phyloP scores from a whole-genome alignment of 2,888 invertebrate species.

The Melolontha melolontha region DNA sequence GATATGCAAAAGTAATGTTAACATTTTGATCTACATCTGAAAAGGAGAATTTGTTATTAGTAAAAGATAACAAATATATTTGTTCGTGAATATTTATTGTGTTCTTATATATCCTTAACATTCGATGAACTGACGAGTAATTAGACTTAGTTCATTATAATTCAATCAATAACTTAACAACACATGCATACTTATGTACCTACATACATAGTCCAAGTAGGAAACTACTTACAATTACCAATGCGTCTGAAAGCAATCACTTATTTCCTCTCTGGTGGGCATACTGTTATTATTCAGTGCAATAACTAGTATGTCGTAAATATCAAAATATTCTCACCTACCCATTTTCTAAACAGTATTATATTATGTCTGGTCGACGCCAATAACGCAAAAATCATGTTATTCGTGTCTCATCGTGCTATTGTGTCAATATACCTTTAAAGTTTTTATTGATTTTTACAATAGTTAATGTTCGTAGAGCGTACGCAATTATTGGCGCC shows the following conservation, averaged over 20 bases:
- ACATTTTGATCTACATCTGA: no score
- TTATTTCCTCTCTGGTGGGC: constrained; percentile 37
- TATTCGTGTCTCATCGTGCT: constrained; percentile 8
- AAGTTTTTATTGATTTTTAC: constrained; percentile 17
- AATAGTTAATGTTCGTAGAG: constrained; percentile 21
- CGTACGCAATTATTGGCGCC: constrained; percentile 43
- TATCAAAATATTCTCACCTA: constrained; percentile 33
- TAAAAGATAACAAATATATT: no score
- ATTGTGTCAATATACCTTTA: constrained; percentile 16
- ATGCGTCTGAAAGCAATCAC: constrained; percentile 33
- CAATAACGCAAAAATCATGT: constrained; percentile 15
- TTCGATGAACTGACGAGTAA: no score
- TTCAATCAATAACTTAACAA: constrained; percentile 1
- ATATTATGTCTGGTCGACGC: constrained; percentile 16
- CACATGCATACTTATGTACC: neutral
- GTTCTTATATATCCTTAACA: no score
- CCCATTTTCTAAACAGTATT: constrained; percentile 12
- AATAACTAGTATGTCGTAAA: constrained; percentile 29
- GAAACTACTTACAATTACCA: constrained; percentile 31
- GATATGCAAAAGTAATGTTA: no score
- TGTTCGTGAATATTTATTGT: neutral
- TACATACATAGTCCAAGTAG: constrained; percentile 1
- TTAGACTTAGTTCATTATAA: no score
- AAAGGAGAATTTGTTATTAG: no score
- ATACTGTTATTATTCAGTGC: constrained; percentile 33